Base-by-base conservation (phyloP, 2,888 invertebrate species). In the Meloe dianella region DNA sequence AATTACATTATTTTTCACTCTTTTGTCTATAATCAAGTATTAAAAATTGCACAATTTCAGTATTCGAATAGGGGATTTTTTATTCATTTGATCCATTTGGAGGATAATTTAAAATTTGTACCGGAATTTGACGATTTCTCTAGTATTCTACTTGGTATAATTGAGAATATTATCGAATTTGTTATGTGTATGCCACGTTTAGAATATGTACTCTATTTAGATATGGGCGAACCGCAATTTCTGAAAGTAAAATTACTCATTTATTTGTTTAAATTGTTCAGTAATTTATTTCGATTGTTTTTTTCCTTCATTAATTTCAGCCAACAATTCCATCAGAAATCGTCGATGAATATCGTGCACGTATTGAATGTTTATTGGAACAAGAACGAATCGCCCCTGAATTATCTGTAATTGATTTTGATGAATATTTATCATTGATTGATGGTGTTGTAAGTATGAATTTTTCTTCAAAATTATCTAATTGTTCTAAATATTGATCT, bases 131-230 rank as follows among this genome's bases (percentile, higher is more conserved):
- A 90, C 62, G 90, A 90, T 78, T 92, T 96, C 75, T 88, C 88
- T 71, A 88, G 90, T 60, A 89, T 90, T 68, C 84, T 96, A 1
- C 81, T 92, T 47, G 86, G 89, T 58, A 84, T 93, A 22, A 89
- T 94, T 71, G 92, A 92, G 73, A 87, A 88, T n/a, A 89, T 96
- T 73, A 88, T 92, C 12, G 87, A 90, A 67, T 90, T 92, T 0
- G 90, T 94, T 32, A 85, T 87, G 70, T 87, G 87, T 38, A 86
- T 94, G 61, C 93, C 95, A 1, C 86, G 94, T 63, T 86, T 97
- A 54, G 96, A 97, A 83, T 91, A 90, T 1, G 88, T 92, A 75
- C 84, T 94, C 57, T 93, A 92, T 81, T 86, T 91, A 72, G 92
- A 92, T 81, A 90, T 84, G 73, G 78, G 74, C 7, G 78, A 80